These are phyloP conservation scores for Trichogramma pretiosum DNA, from an alignment of 1,140 invertebrate species.

Conservation along the genomic window DNA sequence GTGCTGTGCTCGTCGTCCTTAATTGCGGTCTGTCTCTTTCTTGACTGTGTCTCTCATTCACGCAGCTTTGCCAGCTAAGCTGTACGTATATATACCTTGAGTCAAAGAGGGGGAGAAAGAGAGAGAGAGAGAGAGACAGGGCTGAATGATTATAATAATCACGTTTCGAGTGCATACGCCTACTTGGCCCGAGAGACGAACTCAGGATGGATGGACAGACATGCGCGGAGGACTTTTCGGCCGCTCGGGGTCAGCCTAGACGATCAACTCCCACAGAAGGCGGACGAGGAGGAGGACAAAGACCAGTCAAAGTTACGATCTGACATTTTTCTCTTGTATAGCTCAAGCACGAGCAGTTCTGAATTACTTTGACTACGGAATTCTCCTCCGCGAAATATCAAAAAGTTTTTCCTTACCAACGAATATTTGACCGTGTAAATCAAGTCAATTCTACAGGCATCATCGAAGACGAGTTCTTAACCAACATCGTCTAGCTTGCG, in stretches of 20 bases:
- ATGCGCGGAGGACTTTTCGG: conserved; percentile 36
- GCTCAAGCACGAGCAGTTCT: too few species aligned
- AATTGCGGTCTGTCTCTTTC: conserved; percentile 37
- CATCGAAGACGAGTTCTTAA: too few species aligned
- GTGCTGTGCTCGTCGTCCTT: too few species aligned
- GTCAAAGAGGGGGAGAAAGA: too few species aligned
- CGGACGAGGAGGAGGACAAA: neutral
- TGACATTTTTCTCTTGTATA: neutral
- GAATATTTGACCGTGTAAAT: too few species aligned
- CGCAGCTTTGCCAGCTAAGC: too few species aligned
- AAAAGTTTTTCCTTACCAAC: too few species aligned
- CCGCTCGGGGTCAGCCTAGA: conserved; percentile 2
- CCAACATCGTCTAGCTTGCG: too few species aligned
- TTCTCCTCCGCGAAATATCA: too few species aligned
- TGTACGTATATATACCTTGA: too few species aligned
- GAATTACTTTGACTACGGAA: too few species aligned
- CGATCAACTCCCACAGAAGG: conserved; percentile 1
- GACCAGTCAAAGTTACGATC: neutral
- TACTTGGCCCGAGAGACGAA: conserved; percentile 29
- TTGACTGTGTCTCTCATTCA: conserved; percentile 9
- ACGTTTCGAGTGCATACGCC: conserved; percentile 35
- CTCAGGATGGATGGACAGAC: conserved; percentile 33
- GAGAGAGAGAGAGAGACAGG: conserved; percentile 21
- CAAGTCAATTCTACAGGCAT: too few species aligned
- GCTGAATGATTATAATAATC: conserved; percentile 47